Percentiles rank a stretch among this genome's conserved stretches.
Evolutionary conservation across 2,797 vertebrate genomes (phyloP).

Genomic region (Saxicola maurus): DNA sequence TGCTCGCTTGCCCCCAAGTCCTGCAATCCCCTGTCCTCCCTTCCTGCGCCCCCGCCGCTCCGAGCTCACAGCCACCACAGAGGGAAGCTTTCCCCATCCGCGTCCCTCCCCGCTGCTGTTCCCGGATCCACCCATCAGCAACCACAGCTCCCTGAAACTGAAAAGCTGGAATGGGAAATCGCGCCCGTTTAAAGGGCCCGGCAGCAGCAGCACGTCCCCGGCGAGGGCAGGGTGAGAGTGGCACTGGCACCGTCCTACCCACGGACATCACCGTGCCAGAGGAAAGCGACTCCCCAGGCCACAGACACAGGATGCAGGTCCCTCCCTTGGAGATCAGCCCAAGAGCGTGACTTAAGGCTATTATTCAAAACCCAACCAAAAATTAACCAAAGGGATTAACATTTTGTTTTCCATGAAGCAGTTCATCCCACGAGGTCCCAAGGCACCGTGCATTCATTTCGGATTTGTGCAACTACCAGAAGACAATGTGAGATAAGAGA

Average conservation of each 20-base stretch:
- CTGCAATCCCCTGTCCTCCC: not conserved
- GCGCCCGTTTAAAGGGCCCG: rapidly evolving
- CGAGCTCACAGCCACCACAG: not conserved
- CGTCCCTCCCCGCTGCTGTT: rapidly evolving
- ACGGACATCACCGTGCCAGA: rapidly evolving
- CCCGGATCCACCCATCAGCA: not conserved
- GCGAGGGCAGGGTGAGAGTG: not conserved
- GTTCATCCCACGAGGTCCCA: not conserved
- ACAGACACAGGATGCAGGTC: not conserved
- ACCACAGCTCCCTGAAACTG: not conserved
- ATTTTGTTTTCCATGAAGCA: not conserved
- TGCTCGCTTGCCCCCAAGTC: not conserved
- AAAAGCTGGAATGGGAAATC: not conserved
- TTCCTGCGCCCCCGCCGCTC: not conserved
- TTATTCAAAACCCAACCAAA: not conserved
- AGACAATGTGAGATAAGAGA: not conserved
- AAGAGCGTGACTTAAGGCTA: not conserved
- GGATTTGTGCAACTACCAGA: not conserved
- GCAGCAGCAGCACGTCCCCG: not conserved
- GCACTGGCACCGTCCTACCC: not conserved
- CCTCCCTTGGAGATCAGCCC: not conserved
- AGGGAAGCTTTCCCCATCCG: not conserved
- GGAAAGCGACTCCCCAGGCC: not conserved
- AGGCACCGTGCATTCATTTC: not conserved
- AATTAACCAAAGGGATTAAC: not conserved